Percentiles rank a stretch among this genome's conserved stretches.
These are phyloP conservation scores for Drosophila busckii DNA, from an alignment of 1,140 invertebrate species.

Conservation along the genomic window DNA sequence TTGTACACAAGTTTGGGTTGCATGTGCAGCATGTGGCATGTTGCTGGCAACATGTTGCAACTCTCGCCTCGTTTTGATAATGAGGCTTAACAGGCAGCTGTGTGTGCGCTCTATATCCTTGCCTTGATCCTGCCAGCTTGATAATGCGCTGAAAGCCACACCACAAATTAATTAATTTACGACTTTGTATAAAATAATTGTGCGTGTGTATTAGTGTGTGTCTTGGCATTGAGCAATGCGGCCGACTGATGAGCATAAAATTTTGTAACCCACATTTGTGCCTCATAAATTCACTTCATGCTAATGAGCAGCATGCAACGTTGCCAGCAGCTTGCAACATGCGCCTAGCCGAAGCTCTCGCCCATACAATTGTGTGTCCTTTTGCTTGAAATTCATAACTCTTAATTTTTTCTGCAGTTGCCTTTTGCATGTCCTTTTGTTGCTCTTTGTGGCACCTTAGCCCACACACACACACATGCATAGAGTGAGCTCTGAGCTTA, in stretches of 20 bases:
- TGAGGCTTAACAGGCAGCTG: slow-evolving; percentile 75
- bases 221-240: slow-evolving; percentile 62
- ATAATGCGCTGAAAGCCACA: slow-evolving; percentile 76
- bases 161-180: slow-evolving; percentile 77
- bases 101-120: slow-evolving; percentile 42
- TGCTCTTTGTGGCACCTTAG: slow-evolving; percentile 11
- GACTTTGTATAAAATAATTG: too few relatives aligned
- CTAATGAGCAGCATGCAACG: slow-evolving; percentile 73
- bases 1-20: slow-evolving; percentile 65
- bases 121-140: slow-evolving; percentile 46
- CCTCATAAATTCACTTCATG: slow-evolving; percentile 70
- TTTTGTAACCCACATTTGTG: slow-evolving; percentile 72
- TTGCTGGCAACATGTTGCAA: slow-evolving; percentile 45
- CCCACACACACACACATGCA: slow-evolving; percentile 60
- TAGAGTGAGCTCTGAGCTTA: too few relatives aligned
- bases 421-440: slow-evolving; percentile 13
- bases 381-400: slow-evolving; percentile 70
- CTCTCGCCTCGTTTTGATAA: slow-evolving; percentile 38
- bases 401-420: slow-evolving; percentile 59
- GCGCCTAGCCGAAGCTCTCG: slow-evolving; percentile 15
- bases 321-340: slow-evolving; percentile 17
- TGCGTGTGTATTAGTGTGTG: too few relatives aligned
- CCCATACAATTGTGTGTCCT: slow-evolving; percentile 11
- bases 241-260: slow-evolving; percentile 68
- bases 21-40: slow-evolving; percentile 41